A percentile compares a stretch with the other conserved stretches of the same genome.
Evolutionary conservation across 2,888 invertebrate genomes (phyloP).

Genomic region (Capitulum mitella): DNA sequence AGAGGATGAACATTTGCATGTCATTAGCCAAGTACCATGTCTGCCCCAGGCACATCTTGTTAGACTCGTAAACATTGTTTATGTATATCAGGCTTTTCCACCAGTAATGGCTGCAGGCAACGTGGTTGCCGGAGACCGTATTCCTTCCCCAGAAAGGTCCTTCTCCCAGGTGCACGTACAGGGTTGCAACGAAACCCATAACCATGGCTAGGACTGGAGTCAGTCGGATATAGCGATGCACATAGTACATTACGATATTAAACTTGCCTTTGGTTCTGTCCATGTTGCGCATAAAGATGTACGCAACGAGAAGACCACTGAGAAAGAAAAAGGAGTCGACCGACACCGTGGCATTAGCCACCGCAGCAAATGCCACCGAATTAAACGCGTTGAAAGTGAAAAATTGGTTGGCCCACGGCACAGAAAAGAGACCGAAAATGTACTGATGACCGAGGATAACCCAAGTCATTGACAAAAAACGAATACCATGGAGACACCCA

Average conservation of each 20-base stretch:
- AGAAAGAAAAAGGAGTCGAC: constrained; percentile 14
- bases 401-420: not conserved
- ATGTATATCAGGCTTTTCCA: constrained; percentile 29
- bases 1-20: constrained; percentile 30
- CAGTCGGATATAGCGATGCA: constrained; percentile 27
- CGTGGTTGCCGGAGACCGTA: not conserved
- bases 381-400: not conserved
- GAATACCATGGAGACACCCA: not conserved
- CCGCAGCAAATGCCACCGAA: not conserved
- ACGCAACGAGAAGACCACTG: constrained; percentile 1
- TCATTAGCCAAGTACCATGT: constrained; percentile 32
- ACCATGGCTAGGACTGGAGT: constrained; percentile 24
- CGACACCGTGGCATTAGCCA: not conserved
- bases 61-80: constrained; percentile 23
- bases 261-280: not conserved
- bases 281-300: not conserved
- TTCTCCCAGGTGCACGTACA: not conserved
- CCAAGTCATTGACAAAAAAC: constrained; percentile 5
- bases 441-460: not conserved
- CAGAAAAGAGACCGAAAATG: not conserved
- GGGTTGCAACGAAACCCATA: constrained; percentile 17
- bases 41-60: constrained; percentile 28
- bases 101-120: constrained; percentile 11
- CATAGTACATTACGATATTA: constrained; percentile 25
- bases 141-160: constrained; percentile 17